A percentile compares a stretch with the other conserved stretches of the same genome.
phyloP scores from a whole-genome alignment of 2,797 vertebrate species.

The Diceros bicornis region DNA sequence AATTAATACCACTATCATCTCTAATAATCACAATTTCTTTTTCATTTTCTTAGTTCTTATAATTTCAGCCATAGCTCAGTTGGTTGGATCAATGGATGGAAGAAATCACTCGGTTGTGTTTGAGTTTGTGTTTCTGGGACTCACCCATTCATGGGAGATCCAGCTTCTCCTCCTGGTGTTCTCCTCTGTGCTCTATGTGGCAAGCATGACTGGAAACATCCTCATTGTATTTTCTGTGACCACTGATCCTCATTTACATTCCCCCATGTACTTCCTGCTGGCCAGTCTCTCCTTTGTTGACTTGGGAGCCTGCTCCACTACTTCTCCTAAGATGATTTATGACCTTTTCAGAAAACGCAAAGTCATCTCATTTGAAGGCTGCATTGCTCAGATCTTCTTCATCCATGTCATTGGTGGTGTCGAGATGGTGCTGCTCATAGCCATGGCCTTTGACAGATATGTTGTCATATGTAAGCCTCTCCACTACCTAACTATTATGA shows the following conservation, averaged over 20 bases:
- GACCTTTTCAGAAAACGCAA: slow-evolving; percentile 47
- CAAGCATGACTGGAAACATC: slow-evolving; percentile 66
- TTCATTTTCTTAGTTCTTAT: slow-evolving; percentile 32
- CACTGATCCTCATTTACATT: neutral
- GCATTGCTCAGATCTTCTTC: too few relatives aligned
- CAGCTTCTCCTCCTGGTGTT: slow-evolving; percentile 65
- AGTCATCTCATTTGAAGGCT: neutral
- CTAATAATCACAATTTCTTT: slow-evolving; percentile 18
- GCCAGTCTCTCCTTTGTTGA: slow-evolving; percentile 68
- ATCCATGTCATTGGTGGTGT: slow-evolving; percentile 15
- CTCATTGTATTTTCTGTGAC: slow-evolving; percentile 75
- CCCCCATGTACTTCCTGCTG: neutral
- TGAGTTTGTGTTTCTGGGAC: slow-evolving; percentile 76
- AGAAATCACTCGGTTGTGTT: slow-evolving; percentile 53
- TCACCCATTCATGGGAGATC: slow-evolving; percentile 33
- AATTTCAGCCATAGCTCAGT: neutral
- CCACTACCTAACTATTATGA: too few relatives aligned
- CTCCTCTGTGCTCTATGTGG: slow-evolving; percentile 65
- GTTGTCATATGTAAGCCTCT: too few relatives aligned
- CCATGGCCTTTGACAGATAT: too few relatives aligned
- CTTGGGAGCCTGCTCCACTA: slow-evolving; percentile 68
- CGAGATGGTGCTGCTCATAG: slow-evolving; percentile 51
- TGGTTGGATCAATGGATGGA: slow-evolving; percentile 65
- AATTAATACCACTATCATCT: neutral
- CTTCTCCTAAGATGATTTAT: slow-evolving; percentile 58